Evolutionary conservation across 2,888 invertebrate genomes (phyloP), one percentile per base, ranked within the genome.

Genomic region (Oscheius onirici): DNA sequence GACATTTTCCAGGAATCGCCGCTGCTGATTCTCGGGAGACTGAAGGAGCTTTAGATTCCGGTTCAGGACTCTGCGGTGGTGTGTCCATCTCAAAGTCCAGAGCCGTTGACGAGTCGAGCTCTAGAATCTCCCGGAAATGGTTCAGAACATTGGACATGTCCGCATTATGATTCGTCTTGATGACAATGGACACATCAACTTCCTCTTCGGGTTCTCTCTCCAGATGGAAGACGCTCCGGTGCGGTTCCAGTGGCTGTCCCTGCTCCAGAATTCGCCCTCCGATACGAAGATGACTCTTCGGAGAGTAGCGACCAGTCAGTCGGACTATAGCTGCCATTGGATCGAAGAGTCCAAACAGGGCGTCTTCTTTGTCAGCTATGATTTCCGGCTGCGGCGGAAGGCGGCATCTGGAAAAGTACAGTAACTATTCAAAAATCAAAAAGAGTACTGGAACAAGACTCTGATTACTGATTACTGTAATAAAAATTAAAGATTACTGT

Each of bases 61-160:
- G 6, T 20, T 44, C 71, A 0, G 84, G 84, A 15, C 80, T 80
- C 22, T 66, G 61, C 5, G 84, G 84, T 13, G 84, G 84, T 1
- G 84, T 83, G 57, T 83, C 82, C 63, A 81, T 65, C n/a, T 67
- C 51, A 61, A 72, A 66, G 24, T 79, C 78, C 46, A 77, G 69
- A 54, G 58, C 61, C 1, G 17, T 15, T 13, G 34, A 69, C 3
- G 68, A 28, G 10, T 68, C 73, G 6, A 77, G 46, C 15, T 52
- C 71, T 15, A 79, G 51, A 20, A 79, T 52, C 3, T 74, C 60
- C 6, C 68, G 63, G 49, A 79, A 40, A 24, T 73, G 43, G 3
- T 75, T 69, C 11, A 63, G 34, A 15, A 71, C 63, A 46, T 61
- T 68, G 10, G 2, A n/a, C 69, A 75, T 73, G 22, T 75, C 75